Percentiles rank a stretch among this genome's conserved stretches.
Conservation (phyloP, 2,113 vertebrate species). For the Pseudorectes ferrugineus region DNA sequence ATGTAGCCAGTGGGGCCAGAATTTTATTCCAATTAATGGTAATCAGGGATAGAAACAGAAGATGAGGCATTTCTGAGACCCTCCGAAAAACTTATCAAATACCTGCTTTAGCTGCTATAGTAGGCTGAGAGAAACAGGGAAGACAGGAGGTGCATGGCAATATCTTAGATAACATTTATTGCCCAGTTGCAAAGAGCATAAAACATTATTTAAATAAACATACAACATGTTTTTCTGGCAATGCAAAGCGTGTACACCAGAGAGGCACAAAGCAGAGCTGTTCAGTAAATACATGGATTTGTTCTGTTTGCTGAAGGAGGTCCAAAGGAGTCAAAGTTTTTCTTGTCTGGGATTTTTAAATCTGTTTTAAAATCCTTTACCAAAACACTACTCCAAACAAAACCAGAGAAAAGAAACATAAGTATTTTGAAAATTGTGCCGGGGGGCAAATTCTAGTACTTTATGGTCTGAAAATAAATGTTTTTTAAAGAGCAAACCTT, state of each 20-base stretch:
- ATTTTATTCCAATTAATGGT: background rate
- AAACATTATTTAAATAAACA: background rate
- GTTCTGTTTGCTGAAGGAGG: background rate
- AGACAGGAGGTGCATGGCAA: background rate
- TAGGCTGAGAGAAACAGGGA: background rate
- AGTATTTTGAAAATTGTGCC: background rate
- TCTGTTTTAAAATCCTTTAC: background rate
- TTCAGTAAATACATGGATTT: background rate
- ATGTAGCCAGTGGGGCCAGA: background rate
- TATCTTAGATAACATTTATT: background rate
- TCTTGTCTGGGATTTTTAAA: background rate
- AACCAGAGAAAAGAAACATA: background rate
- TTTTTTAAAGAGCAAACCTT: rapidly evolving
- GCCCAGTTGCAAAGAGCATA: background rate
- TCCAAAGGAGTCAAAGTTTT: background rate
- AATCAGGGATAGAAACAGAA: background rate
- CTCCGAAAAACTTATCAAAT: background rate
- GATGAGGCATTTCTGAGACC: background rate
- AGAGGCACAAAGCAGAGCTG: background rate
- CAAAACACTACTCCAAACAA: background rate
- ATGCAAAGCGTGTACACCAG: background rate
- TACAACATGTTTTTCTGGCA: background rate
- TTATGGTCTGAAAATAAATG: background rate
- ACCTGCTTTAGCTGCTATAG: background rate
- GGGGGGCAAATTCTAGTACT: rapidly evolving